phyloP scores from a whole-genome alignment of 2,797 vertebrate genomes.

The Nyctalus aviator region DNA sequence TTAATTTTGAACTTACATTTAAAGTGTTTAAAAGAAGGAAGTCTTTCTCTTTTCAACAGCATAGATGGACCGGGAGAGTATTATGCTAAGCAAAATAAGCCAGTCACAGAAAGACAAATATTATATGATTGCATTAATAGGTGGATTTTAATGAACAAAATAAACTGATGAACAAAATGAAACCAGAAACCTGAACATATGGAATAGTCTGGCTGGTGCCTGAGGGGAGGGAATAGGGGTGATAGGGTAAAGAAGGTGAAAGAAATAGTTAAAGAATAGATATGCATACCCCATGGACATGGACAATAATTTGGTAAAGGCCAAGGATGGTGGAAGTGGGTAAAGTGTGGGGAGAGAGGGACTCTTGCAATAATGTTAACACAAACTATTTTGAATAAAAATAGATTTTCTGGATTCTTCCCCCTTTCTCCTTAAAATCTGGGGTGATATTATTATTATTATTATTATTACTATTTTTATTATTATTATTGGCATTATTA shows the following conservation, averaged over 20 bases:
- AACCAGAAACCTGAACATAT: background rate
- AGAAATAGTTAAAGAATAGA: no score
- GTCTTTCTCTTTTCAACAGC: background rate
- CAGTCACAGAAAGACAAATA: background rate
- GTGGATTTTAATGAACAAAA: background rate
- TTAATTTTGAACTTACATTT: slow-evolving; percentile 41
- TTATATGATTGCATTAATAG: background rate
- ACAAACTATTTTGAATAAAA: background rate
- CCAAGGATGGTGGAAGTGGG: background rate
- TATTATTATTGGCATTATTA: background rate
- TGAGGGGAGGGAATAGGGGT: background rate
- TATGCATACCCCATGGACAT: no score
- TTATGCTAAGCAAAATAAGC: background rate
- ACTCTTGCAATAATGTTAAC: background rate
- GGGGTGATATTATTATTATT: background rate
- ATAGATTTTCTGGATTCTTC: background rate
- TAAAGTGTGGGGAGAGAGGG: background rate
- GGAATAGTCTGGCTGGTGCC: background rate
- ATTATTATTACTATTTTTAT: background rate
- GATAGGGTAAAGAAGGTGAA: background rate
- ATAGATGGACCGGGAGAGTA: background rate
- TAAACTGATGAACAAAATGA: background rate
- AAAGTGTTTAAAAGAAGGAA: background rate
- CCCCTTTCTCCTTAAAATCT: background rate
- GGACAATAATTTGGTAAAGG: background rate